Base-by-base conservation (phyloP, 2,888 invertebrate genomes). In the Ephialtes manifestator region DNA sequence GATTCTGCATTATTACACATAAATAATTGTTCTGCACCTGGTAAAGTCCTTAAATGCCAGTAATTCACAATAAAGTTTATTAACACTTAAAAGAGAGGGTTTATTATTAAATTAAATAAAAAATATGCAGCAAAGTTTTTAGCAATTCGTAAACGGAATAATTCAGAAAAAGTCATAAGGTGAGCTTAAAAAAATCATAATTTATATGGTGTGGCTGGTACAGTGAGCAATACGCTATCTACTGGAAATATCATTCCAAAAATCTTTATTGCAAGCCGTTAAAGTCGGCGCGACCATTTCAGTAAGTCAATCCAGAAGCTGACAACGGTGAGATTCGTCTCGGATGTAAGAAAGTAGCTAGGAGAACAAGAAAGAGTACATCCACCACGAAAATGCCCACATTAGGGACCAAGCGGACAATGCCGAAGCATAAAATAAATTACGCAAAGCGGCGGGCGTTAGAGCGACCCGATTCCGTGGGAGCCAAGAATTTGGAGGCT, bases 401-500 rank as follows among this genome's bases (percentile, higher is more conserved):
- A 89, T 90, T 89, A 88, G 87, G 85, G 85, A 81, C 71, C 71
- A 71, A 81, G 81, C 85, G 84, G 84, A 87, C 88, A 90, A 90
- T 89, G 86, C 82, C 87, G 87, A 78, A 53, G 80, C 75, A 86
- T 84, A 86, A 91, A 89, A 91, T 89, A 89, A 91, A 91, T 91
- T 88, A 87, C 87, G 89, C 86, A 81, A 81, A 75, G 72, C 70
- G 82, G 79, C 83, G 78, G 48, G 87, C 87, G 88, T 89, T 88
- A 87, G 82, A 79, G 78, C 89, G 92, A 89, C 90, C 87, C 89
- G 87, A 89, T 92, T 88, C 84, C 81, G 71, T 72, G 82, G 83
- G 86, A 89, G 90, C 92, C 91, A 92, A 92, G 89, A 91, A 88
- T 89, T 88, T 87, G 87, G 84, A 89, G 86, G 76, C 87, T 76